Evolutionary conservation across 2,113 vertebrate genomes (phyloP).

Genomic region (Corapipo altera): DNA sequence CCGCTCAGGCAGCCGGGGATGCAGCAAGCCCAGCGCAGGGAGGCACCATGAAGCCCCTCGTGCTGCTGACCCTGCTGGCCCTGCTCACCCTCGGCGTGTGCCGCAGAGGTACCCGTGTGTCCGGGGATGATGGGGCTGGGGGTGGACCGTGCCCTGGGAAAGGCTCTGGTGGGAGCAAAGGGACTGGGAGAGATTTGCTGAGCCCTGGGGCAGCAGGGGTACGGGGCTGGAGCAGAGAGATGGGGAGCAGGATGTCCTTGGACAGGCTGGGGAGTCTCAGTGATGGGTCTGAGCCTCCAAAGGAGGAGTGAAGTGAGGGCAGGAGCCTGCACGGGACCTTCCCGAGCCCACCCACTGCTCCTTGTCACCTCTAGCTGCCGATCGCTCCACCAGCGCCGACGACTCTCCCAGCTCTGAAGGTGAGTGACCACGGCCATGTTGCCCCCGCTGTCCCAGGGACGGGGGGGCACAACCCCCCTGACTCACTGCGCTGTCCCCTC

Average conservation of each 20-base stretch:
- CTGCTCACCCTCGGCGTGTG: constrained; percentile 44
- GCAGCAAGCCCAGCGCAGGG: not conserved
- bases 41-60: constrained; percentile 46
- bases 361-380: not conserved
- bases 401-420: constrained; percentile 26
- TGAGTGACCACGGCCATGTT: not conserved
- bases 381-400: not conserved
- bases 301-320: not conserved
- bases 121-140: fast-evolving
- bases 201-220: not conserved
- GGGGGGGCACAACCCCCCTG: not conserved
- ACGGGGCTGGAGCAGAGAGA: fast-evolving
- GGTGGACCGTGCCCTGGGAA: not conserved
- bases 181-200: not conserved
- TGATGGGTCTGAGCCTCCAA: not conserved
- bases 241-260: not conserved
- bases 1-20: not conserved
- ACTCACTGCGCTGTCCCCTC: not conserved
- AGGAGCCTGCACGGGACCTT: fast-evolving
- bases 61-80: constrained; percentile 42
- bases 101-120: not conserved
- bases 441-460: fast-evolving
- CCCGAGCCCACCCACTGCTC: not conserved
- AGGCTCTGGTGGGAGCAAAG: not conserved
- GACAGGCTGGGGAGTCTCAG: fast-evolving